Conservation (phyloP, 2,888 invertebrate genomes). For the Syritta pipiens region DNA sequence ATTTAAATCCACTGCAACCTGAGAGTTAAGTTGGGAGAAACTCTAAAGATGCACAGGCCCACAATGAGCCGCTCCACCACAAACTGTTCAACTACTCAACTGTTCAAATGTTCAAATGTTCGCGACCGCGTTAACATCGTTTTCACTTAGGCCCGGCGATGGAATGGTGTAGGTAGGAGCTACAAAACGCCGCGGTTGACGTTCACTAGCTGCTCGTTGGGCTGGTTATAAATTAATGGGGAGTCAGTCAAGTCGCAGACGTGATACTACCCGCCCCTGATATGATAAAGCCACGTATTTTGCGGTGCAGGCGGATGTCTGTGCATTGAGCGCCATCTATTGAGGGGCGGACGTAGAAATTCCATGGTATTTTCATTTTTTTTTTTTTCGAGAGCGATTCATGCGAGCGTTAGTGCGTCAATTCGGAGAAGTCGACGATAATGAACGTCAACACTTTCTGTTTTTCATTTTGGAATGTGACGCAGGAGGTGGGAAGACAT, state of each 20-base stretch:
- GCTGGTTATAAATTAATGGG: conserved; percentile 31
- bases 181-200: conserved; percentile 37
- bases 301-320: conserved; percentile 36
- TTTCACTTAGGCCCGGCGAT: conserved; percentile 23
- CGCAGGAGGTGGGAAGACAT: no score
- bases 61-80: conserved; percentile 27
- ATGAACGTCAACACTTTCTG: no score
- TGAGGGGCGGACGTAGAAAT: conserved; percentile 33
- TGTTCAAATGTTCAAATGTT: no score
- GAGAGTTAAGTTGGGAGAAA: no score
- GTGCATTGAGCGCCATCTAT: conserved; percentile 24
- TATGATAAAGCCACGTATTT: conserved; percentile 53
- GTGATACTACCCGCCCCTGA: conserved; percentile 62
- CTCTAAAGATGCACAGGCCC: conserved; percentile 10
- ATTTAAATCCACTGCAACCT: conserved; percentile 20
- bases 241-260: conserved; percentile 14
- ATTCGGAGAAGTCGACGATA: no score
- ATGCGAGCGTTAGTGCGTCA: no score
- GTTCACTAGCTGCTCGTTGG: conserved; percentile 29
- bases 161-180: neutral
- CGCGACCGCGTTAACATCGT: conserved; percentile 36
- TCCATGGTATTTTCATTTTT: no score
- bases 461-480: no score
- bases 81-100: no score
- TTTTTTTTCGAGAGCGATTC: no score